Evolutionary conservation across 2,888 invertebrate genomes (phyloP), one percentile per base, ranked within the genome.

Genomic region (Volucella bombylans): DNA sequence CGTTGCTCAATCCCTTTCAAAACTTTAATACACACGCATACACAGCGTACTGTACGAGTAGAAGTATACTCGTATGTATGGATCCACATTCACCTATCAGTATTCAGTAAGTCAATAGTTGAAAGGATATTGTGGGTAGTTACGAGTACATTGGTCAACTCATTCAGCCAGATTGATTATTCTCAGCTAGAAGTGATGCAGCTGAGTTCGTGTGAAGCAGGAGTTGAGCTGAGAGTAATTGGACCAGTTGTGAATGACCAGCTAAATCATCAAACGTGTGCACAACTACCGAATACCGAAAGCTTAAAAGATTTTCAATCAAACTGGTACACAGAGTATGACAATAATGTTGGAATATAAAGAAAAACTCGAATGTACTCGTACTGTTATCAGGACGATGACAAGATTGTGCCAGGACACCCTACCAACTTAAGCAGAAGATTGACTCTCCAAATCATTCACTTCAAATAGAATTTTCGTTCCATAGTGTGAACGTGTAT

Each of bases 231-330:
- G 31, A 6, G 23, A 6, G 31, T 52, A 8, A 57, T 15, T 57
- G 3, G 41, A 59, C 2, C 38, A 41, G 39, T n/a, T 8, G n/a
- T n/a, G 52, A 14, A 43, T 15, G 2, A 18, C 41, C 18, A n/a
- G 3, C 18, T 61, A 31, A 0, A 69, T 69, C 65, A 82, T 71
- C 59, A 57, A 47, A 65, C 64, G 69, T 76, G 59, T 74, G 52
- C 47, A 39, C 15, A 47, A 31, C 41, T 11, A 68, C 39, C 14
- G 54, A 55, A 77, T 69, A 76, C n/a, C 52, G 41, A 59, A 78
- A 68, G 47, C 55, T 81, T 82, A 82, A 71, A 69, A 82, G 77
- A 82, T 71, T 82, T 76, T 41, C 69, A 81, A 81, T 31, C 72
- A 79, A 43, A 69, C 69, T 57, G 59, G 62, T 52, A 50, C 15